phyloP scores from a whole-genome alignment of 2,113 vertebrate species.

The Cavia aperea region DNA sequence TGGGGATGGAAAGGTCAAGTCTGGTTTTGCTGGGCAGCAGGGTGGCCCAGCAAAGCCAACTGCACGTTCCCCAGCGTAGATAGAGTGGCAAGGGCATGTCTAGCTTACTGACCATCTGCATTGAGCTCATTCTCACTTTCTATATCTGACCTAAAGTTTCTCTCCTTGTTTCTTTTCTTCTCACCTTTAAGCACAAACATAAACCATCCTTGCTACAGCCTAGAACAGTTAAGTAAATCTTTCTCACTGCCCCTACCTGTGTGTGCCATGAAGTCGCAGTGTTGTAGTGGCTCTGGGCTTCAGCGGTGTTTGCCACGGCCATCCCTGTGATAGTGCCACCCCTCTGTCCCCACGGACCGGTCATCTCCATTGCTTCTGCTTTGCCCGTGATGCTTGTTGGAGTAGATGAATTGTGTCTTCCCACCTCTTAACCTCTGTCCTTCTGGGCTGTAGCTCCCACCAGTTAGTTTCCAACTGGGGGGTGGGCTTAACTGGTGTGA shows the following conservation, averaged over 20 bases:
- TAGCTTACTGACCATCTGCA: slow-evolving; percentile 88
- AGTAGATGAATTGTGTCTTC: slow-evolving; percentile 74
- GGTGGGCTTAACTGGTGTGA: slow-evolving; percentile 42
- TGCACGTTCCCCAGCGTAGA: slow-evolving; percentile 69
- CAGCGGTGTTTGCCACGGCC: slow-evolving; percentile 78
- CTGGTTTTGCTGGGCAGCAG: slow-evolving; percentile 67
- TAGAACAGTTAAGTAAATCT: slow-evolving; percentile 99
- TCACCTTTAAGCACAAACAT: slow-evolving; percentile 99
- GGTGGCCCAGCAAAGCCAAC: slow-evolving; percentile 65
- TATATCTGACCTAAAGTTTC: slow-evolving; percentile 97
- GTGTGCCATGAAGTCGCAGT: slow-evolving; percentile 80
- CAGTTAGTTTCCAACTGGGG: slow-evolving; percentile 33
- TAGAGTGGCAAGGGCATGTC: slow-evolving; percentile 81
- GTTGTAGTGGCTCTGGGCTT: slow-evolving; percentile 82
- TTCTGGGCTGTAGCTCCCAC: slow-evolving; percentile 42
- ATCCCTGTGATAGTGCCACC: slow-evolving; percentile 78
- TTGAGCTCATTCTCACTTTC: slow-evolving; percentile 90
- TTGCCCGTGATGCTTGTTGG: slow-evolving; percentile 76
- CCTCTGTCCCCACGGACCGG: slow-evolving; percentile 64
- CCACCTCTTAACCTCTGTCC: slow-evolving; percentile 30
- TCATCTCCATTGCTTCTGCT: slow-evolving; percentile 78
- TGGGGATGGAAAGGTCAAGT: slow-evolving; percentile 63
- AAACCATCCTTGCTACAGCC: slow-evolving; percentile 99
- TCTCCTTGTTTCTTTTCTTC: slow-evolving; percentile 92
- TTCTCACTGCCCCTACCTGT: slow-evolving; percentile 80